These are phyloP conservation scores for Microctenopoma lineatum DNA, from an alignment of 2,797 vertebrate species.

Conservation along the genomic window DNA sequence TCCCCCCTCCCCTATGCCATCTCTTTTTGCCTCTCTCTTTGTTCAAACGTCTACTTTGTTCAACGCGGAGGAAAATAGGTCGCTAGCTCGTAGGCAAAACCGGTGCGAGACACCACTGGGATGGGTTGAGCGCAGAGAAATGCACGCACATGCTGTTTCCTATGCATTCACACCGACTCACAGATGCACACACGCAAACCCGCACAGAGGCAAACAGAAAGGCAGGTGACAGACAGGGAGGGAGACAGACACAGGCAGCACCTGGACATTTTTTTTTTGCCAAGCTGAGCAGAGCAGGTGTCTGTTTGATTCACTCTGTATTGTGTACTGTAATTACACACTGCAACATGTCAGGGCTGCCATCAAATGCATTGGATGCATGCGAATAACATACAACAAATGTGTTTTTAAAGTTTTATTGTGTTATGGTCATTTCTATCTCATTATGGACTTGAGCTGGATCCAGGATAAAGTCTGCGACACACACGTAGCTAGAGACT, in stretches of 20 bases:
- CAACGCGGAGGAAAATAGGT: conserved; percentile 78
- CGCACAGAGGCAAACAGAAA: conserved; percentile 10
- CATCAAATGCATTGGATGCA: conserved; percentile 9
- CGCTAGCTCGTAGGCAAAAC: conserved; percentile 72
- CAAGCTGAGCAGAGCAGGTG: conserved; percentile 60
- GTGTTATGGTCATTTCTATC: neutral
- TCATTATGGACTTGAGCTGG: neutral
- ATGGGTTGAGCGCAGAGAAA: conserved; percentile 47
- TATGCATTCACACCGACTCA: conserved; percentile 29
- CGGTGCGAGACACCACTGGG: conserved; percentile 57
- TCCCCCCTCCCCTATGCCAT: conserved; percentile 1
- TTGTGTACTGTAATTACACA: conserved; percentile 44
- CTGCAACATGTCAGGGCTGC: neutral
- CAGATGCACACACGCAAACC: neutral
- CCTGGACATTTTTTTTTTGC: conserved; percentile 46
- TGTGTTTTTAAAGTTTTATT: too few species aligned
- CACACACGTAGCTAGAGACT: neutral
- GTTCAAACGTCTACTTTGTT: conserved; percentile 67
- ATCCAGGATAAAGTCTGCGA: too few species aligned
- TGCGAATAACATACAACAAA: neutral
- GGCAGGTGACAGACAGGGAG: conserved; percentile 28
- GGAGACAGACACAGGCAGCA: conserved; percentile 44
- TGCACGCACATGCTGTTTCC: conserved; percentile 31
- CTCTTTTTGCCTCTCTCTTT: conserved; percentile 34
- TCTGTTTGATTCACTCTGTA: conserved; percentile 37